Evolutionary conservation across 2,797 vertebrate genomes (phyloP).

Genomic region (Fratercula arctica): DNA sequence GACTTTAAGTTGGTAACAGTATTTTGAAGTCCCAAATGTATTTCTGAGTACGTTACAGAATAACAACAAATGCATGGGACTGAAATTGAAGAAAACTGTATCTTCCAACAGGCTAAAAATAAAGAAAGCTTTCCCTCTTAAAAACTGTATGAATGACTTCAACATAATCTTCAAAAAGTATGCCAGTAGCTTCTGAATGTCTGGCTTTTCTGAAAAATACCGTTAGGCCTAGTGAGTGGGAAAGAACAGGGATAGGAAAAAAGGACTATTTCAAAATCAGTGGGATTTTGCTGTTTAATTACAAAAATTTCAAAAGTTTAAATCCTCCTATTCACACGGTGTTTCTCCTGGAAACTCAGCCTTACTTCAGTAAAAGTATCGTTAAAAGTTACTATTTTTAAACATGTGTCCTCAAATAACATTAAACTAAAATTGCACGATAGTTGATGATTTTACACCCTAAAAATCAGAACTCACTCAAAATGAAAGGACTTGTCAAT

Average conservation of each 20-base stretch:
- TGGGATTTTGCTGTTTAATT: not conserved
- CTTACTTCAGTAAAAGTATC: not conserved
- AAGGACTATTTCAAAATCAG: not conserved
- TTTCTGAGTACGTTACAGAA: not conserved
- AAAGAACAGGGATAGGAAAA: not conserved
- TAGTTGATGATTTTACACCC: not conserved
- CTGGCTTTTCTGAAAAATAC: not conserved
- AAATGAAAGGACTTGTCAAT: not conserved
- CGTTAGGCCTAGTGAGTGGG: not conserved
- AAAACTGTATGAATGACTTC: not conserved
- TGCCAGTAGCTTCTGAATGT: not conserved
- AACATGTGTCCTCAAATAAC: not conserved
- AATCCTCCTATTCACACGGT: not conserved
- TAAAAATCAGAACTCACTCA: not conserved
- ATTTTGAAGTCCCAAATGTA: not conserved
- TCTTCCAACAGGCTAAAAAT: not conserved
- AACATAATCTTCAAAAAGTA: not conserved
- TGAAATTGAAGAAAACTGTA: not conserved
- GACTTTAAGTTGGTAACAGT: not conserved
- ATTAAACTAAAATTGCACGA: not conserved
- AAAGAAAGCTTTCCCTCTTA: not conserved
- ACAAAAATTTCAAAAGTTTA: fast-evolving
- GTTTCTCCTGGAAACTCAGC: not conserved
- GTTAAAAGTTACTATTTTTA: not conserved
- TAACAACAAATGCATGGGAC: not conserved